phyloP scores from a whole-genome alignment of 2,797 vertebrate species.

The Ptychobarbus kaznakovi region DNA sequence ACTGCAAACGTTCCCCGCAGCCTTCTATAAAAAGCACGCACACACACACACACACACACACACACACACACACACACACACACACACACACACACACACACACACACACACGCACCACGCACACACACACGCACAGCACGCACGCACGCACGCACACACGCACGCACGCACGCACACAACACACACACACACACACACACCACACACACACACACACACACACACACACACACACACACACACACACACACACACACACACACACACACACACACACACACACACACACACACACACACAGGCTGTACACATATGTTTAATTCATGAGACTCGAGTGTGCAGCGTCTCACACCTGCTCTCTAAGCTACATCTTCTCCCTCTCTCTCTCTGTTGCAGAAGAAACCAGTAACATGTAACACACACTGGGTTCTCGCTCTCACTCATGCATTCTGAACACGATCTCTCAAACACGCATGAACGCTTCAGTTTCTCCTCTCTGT shows the following conservation, averaged over 20 bases:
- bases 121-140: too few relatives aligned
- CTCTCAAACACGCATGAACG: constrained; percentile 21
- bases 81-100: constrained; percentile 3
- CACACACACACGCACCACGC: background rate
- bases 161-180: too few relatives aligned
- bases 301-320: constrained; percentile 43
- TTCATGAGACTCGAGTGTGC: constrained; percentile 46
- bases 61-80: background rate
- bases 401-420: constrained; percentile 22
- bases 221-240: too few relatives aligned
- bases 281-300: background rate
- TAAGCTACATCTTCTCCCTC: constrained; percentile 18
- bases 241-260: constrained; percentile 3
- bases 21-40: constrained; percentile 15
- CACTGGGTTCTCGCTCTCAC: background rate
- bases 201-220: too few relatives aligned
- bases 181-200: too few relatives aligned
- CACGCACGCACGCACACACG: too few relatives aligned
- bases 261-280: background rate
- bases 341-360: constrained; percentile 47
- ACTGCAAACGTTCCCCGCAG: background rate
- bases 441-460: constrained; percentile 20
- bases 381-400: constrained; percentile 17
- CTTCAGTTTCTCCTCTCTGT: constrained; percentile 34
- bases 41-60: background rate